Base-by-base conservation (phyloP, 2,888 invertebrate genomes). In the Cybosia mesomella region DNA sequence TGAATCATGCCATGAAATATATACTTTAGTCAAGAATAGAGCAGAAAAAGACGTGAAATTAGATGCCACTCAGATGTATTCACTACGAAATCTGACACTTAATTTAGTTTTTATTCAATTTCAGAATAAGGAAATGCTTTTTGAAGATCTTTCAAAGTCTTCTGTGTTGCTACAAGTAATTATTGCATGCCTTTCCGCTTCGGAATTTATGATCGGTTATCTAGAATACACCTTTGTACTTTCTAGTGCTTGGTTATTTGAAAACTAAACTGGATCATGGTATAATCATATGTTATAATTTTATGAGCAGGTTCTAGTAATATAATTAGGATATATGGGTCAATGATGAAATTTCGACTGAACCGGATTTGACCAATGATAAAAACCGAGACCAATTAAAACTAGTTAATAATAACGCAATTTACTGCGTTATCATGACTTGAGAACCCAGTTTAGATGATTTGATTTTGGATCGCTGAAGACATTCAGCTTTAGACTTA, bases 1-100 rank as follows among this genome's bases (percentile, higher is more conserved):
- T 71, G 61, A 64, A 53, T 21, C 39, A 15, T 28, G 32, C 53
- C 65, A 57, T 66, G 59, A 68, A 70, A 74, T 59, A 21, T 39
- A 34, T 32, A 34, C 22, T 36, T 54, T 63, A 34, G 5, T 67
- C 59, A 64, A 63, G 55, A 66, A 70, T 66, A 64, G 55, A 32
- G 32, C 43, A 64, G 18, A 53, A 64, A 67, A 55, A 65, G 21
- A 65, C 67, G 68, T 72, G 68, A 73, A 75, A 75, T 73, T 67
- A 68, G 58, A 34, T 60, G 36, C 21, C n/a, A 68, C 55, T 57
- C 34, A 13, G 24, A 64, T 60, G 68, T 28, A 64, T 68, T 73
- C 24, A 49, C 39, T 32, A 53, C 53, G 24, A 55, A 43, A 7
- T 65, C 13, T 67, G 18, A 59, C 61, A 49, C 8, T 49, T 61